Conservation (phyloP, 2,888 invertebrate genomes). For the Salpingus planirostris region DNA sequence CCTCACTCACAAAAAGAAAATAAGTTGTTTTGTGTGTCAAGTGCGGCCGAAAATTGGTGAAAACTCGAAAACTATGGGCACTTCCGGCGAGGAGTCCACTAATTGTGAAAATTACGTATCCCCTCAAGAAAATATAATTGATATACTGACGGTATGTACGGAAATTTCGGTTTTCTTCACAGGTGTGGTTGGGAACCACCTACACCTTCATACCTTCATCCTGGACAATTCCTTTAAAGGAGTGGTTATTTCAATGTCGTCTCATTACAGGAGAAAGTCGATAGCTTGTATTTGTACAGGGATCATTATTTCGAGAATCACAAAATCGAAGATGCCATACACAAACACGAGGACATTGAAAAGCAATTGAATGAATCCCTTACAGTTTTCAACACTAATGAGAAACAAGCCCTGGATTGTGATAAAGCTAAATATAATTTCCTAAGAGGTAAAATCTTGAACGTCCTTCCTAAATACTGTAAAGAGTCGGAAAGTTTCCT, state of each 20-base stretch:
- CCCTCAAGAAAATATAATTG: too few relatives aligned
- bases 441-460: slow-evolving; percentile 65
- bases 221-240: slow-evolving; percentile 11
- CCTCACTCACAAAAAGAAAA: too few relatives aligned
- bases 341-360: slow-evolving; percentile 57
- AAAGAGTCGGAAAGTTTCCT: slow-evolving; percentile 64
- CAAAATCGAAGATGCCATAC: slow-evolving; percentile 56
- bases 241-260: slow-evolving; percentile 7
- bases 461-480: slow-evolving; percentile 59
- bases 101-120: too few relatives aligned
- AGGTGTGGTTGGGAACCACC: slow-evolving; percentile 23
- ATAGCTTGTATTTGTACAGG: slow-evolving; percentile 57
- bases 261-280: slow-evolving; percentile 54
- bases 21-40: too few relatives aligned
- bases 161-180: too few relatives aligned
- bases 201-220: slow-evolving; percentile 13
- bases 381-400: slow-evolving; percentile 54
- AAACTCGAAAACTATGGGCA: too few relatives aligned
- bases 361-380: slow-evolving; percentile 53
- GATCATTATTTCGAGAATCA: slow-evolving; percentile 74
- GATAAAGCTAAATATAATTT: slow-evolving; percentile 48
- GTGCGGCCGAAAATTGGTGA: too few relatives aligned
- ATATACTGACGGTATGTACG: too few relatives aligned
- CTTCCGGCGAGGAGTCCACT: too few relatives aligned
- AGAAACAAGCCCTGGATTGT: slow-evolving; percentile 44